Percentiles rank a stretch among this genome's conserved stretches.
Evolutionary conservation across 23 tunicate genomes (phyloP).

Genomic region (Aplidium turbinatum): DNA sequence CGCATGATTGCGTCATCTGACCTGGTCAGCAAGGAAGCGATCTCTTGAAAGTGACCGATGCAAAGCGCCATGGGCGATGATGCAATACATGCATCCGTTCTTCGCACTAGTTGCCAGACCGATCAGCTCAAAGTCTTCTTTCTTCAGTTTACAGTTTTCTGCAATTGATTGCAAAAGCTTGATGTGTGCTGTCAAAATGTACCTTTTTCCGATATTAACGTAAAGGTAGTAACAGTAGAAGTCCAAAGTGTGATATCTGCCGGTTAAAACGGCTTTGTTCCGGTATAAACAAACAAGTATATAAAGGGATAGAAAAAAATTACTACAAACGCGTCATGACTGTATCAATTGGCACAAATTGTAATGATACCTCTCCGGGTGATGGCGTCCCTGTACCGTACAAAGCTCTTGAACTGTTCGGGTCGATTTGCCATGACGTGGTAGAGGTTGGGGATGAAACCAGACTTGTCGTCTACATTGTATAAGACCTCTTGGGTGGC

Average conservation of each 20-base stretch:
- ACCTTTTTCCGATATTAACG: too few species aligned
- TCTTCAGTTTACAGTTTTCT: conserved; percentile 47
- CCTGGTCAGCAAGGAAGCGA: conserved; percentile 42
- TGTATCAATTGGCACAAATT: too few species aligned
- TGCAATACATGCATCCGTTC: conserved; percentile 55
- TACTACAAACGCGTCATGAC: too few species aligned
- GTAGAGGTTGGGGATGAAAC: conserved; percentile 73
- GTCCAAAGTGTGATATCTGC: too few species aligned
- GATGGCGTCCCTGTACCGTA: conserved; percentile 48
- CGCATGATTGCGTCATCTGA: too few species aligned
- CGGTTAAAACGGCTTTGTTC: too few species aligned
- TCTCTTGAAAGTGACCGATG: conserved; percentile 39
- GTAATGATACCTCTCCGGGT: conserved; percentile 30
- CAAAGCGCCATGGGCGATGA: conserved; percentile 54
- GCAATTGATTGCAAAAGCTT: not conserved
- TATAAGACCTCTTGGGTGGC: conserved; percentile 47
- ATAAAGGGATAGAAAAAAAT: too few species aligned
- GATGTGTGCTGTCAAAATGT: too few species aligned
- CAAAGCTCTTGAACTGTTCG: conserved; percentile 43
- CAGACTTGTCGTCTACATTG: conserved; percentile 42
- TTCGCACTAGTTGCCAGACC: conserved; percentile 56
- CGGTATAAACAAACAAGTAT: too few species aligned
- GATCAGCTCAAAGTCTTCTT: conserved; percentile 57
- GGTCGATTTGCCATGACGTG: conserved; percentile 58
- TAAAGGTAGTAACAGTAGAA: too few species aligned